Evolutionary conservation across 2,113 vertebrate genomes (phyloP), one percentile per base, ranked within the genome.

Genomic region (Seriola dumerili): DNA sequence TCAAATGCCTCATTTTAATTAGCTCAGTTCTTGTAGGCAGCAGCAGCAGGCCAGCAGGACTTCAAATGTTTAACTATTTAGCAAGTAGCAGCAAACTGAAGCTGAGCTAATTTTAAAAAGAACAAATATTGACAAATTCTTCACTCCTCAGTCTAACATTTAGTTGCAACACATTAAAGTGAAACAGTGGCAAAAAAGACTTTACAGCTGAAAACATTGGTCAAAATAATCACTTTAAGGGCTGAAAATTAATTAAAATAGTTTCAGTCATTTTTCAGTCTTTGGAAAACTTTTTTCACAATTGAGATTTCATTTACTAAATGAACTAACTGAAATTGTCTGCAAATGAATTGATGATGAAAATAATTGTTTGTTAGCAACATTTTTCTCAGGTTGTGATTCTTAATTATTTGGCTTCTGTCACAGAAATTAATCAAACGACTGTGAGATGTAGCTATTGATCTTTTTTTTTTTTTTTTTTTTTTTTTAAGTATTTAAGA

Each of bases 1-100:
- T 76, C 23, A 61, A 42, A 55, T 38, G 34, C 29, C 38, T 65
- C 7, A 29, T 55, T 81, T 44, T 75, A 67, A 80, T 74, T 38
- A 16, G 40, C 48, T 71, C 8, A 0, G 13, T 54, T 76, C 16
- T 32, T 9, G 21, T 50, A 23, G 38, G 42, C 13, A 36, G 52
- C 44, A 36, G 52, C 44, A 69, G 25, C 42, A 14, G 40, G 50
- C 17, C 25, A 40, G 50, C 61, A 34, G 69, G 38, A 58, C 63
- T 66, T 59, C 8, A 52, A 52, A 61, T 23, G 19, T 1, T 5
- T 9, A 59, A 36, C 21, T 55, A 23, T 55, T 62, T 16, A 58
- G 32, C 8, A 3, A 46, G 7, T 42, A 36, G 61, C 40, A 69
- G 21, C 42, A 34, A 58, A 40, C 25, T 4, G 46, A 10, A 25